Evolutionary conservation across 2,113 vertebrate genomes (phyloP), one percentile per base, ranked within the genome.

Genomic region (Pluvianellus socialis): DNA sequence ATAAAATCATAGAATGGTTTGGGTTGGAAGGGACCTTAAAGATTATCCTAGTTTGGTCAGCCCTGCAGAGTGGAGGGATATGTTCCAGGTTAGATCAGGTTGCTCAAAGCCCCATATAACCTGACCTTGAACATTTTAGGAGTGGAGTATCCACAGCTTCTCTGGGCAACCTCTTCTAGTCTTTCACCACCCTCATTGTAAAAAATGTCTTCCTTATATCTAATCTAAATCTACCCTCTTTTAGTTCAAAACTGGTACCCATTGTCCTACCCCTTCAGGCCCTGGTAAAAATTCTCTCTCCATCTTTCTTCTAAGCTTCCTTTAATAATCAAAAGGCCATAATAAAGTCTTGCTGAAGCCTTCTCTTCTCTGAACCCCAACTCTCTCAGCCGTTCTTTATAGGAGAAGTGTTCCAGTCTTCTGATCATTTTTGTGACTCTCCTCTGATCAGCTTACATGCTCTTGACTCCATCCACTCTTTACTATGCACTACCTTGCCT

Each of bases 1-100:
- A 14, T 42, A 50, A 80, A 67, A 52, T 15, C 13, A 27, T 42
- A 30, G 19, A 52, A 74, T 35, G 3, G 28, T 38, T 82, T 61
- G 14, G 4, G 4, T 42, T 35, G n/a, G 47, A 70, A 84, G 40
- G 14, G 9, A 63, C 20, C 23, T 77, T 27, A 71, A 59, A 44
- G 10, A 35, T 35, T 14, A 38, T 12, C 21, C 21, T 50, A 50
- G 5, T 63, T 77, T 0, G 0, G 40, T 2, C 1, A 1, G 4
- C 10, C 12, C 9, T 49, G n/a, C 20, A 7, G 10, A 1, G 10
- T 2, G 14, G 5, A 77, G 5, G 30, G 17, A 22, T 14, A 35
- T 21, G 6, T 42, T 63, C 6, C 14, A 50, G 38, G 38, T 14
- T 49, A 63, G 26, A 50, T 7, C 40, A 44, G 14, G 20, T 71